Percentiles rank a stretch among this genome's conserved stretches.
Evolutionary conservation across 1,140 invertebrate species (phyloP).

Genomic region (Delia radicum): DNA sequence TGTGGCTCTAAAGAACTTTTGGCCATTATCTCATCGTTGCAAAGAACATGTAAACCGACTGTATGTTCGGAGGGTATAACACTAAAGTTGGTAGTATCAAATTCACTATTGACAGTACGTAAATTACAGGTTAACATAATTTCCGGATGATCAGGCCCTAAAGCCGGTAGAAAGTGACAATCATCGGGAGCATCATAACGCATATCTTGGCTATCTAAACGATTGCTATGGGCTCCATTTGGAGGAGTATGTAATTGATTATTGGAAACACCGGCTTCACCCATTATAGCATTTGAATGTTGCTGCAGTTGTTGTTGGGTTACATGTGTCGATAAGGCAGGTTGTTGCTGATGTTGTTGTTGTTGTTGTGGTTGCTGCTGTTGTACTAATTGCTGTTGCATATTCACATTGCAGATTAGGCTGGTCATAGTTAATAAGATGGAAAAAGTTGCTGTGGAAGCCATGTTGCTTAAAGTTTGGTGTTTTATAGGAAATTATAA

Average conservation of each 20-base stretch:
- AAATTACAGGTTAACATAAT: constrained; percentile 78
- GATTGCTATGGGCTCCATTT: constrained; percentile 35
- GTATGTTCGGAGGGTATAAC: constrained; percentile 82
- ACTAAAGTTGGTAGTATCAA: constrained; percentile 84
- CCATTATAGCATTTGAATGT: constrained; percentile 52
- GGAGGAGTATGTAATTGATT: constrained; percentile 42
- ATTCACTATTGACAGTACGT: constrained; percentile 76
- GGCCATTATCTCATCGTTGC: constrained; percentile 73
- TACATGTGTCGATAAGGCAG: constrained; percentile 1
- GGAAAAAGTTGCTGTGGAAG: constrained; percentile 5
- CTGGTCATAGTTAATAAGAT: neutral
- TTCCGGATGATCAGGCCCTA: constrained; percentile 59
- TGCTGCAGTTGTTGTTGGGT: constrained; percentile 36
- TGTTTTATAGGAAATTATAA: constrained; percentile 1
- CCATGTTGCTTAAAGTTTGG: constrained; percentile 13
- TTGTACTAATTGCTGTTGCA: constrained; percentile 24
- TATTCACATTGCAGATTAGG: constrained; percentile 12
- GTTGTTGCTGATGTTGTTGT: constrained; percentile 22
- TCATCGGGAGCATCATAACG: constrained; percentile 79
- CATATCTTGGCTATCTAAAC: constrained; percentile 34
- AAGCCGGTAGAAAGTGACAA: constrained; percentile 59
- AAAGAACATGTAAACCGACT: constrained; percentile 74
- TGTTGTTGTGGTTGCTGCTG: constrained; percentile 20
- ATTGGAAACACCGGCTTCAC: constrained; percentile 48
- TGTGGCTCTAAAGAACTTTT: constrained; percentile 72